Percentiles rank a stretch among this genome's conserved stretches.
phyloP scores from a whole-genome alignment of 2,797 vertebrate genomes.

The Malurus splendens region DNA sequence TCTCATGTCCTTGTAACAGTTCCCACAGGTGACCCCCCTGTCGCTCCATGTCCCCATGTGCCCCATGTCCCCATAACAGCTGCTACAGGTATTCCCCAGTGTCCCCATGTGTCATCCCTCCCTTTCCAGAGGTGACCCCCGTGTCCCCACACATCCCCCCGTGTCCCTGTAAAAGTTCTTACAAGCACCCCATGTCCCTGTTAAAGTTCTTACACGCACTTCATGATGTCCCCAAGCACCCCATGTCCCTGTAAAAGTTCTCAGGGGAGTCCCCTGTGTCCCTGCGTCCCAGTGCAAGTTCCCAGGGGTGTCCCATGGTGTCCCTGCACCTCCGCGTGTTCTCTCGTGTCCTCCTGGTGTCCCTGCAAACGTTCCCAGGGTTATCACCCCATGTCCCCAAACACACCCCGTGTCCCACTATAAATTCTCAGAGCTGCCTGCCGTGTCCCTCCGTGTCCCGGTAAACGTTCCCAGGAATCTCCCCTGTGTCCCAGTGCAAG shows the following conservation, averaged over 20 bases:
- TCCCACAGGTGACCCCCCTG: not conserved
- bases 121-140: not conserved
- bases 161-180: not conserved
- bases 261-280: not conserved
- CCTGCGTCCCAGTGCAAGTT: not conserved
- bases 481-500: not conserved
- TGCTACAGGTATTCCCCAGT: too few relatives aligned
- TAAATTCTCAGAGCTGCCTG: too few relatives aligned
- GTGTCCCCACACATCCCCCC: not conserved
- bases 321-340: too few relatives aligned
- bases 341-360: too few relatives aligned
- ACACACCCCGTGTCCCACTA: too few relatives aligned
- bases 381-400: not conserved
- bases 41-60: not conserved
- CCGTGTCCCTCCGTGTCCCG: not conserved
- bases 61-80: not conserved
- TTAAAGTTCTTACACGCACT: not conserved
- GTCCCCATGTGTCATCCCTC: not conserved
- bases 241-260: not conserved
- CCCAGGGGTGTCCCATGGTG: not conserved
- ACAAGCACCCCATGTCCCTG: not conserved
- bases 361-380: too few relatives aligned
- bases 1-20: not conserved
- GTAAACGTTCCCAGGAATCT: not conserved
- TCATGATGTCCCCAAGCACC: not conserved